A percentile compares a stretch with the other conserved stretches of the same genome.
These are phyloP conservation scores for Passer montanus DNA, from an alignment of 2,113 vertebrate species.

Conservation along the genomic window DNA sequence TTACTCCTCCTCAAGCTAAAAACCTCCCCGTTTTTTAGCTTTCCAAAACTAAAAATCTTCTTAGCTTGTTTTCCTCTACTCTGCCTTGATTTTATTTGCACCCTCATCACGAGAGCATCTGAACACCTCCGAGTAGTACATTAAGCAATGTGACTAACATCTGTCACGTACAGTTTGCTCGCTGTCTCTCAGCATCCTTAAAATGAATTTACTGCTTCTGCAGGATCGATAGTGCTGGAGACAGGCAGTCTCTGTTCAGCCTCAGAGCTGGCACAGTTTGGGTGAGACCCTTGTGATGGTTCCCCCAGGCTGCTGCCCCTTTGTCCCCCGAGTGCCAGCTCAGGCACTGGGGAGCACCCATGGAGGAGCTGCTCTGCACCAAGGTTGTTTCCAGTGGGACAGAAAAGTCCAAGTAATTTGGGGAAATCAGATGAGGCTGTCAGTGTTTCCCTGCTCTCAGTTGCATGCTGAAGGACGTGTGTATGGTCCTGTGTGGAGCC, in stretches of 20 bases:
- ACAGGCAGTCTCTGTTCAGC: not conserved
- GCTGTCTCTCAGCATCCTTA: constrained; percentile 13
- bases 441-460: not conserved
- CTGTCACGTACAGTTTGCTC: not conserved
- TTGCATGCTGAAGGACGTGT: rapidly evolving
- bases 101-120: constrained; percentile 23
- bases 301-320: not conserved
- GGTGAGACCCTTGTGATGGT: not conserved
- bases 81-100: constrained; percentile 32
- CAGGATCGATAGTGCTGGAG: not conserved
- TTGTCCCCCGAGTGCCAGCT: rapidly evolving
- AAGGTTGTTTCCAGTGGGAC: not conserved
- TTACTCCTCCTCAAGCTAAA: not conserved
- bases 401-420: not conserved
- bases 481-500: not conserved
- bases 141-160: constrained; percentile 49
- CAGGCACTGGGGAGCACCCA: rapidly evolving
- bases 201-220: constrained; percentile 38
- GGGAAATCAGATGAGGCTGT: not conserved
- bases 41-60: not conserved
- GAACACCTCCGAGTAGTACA: constrained; percentile 41
- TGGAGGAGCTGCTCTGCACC: not conserved
- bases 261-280: not conserved
- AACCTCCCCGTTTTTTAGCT: not conserved
- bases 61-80: not conserved